phyloP scores from a whole-genome alignment of 2,113 vertebrate genomes.

The Epinephelus moara region DNA sequence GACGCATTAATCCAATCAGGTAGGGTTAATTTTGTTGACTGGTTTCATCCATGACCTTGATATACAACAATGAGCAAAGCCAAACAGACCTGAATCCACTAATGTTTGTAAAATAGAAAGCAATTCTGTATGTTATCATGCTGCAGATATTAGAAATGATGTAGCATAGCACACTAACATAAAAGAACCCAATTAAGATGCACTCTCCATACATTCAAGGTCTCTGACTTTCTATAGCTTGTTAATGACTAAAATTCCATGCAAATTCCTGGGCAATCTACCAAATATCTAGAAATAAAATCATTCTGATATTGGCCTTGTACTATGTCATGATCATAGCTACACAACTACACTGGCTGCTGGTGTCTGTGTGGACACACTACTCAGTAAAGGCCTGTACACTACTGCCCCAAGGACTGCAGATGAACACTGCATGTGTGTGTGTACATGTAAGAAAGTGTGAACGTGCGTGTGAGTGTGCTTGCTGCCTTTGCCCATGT shows the following conservation, averaged over 20 bases:
- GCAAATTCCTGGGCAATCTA: neutral
- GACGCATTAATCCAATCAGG: neutral
- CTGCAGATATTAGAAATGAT: neutral
- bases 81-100: neutral
- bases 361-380: constrained; percentile 13
- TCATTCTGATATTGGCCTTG: neutral
- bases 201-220: neutral
- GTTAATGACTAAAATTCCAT: neutral
- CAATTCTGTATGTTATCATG: neutral
- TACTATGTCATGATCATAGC: neutral
- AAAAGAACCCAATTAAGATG: neutral
- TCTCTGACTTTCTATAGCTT: neutral
- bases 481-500: constrained; percentile 9
- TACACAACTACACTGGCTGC: neutral
- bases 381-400: neutral
- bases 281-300: neutral
- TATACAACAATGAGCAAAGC: neutral
- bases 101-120: neutral
- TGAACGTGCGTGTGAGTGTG: neutral
- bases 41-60: neutral
- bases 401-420: neutral
- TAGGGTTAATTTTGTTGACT: neutral
- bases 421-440: constrained; percentile 3
- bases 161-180: neutral
- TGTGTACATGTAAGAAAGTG: neutral